Percentiles rank a stretch among this genome's conserved stretches.
Evolutionary conservation across 2,113 vertebrate genomes (phyloP).

Genomic region (Oceanites oceanicus): DNA sequence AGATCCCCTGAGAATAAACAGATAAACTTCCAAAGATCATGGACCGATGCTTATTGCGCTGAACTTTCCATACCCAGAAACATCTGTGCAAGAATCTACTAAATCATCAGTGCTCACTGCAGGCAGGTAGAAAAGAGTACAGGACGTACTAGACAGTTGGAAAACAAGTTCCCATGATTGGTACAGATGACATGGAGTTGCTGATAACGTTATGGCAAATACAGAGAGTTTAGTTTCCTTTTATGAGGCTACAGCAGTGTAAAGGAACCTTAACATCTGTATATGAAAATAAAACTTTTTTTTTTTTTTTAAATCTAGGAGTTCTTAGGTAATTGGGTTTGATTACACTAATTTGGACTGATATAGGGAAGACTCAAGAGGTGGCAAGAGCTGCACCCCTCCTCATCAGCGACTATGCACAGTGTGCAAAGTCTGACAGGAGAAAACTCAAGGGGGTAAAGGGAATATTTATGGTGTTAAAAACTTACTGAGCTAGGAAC

Average conservation of each 20-base stretch:
- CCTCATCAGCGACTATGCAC: neutral
- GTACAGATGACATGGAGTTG: neutral
- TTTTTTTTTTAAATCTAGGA: neutral
- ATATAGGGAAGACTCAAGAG: neutral
- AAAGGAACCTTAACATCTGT: neutral
- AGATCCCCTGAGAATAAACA: neutral
- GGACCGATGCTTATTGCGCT: neutral
- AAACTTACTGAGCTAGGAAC: neutral
- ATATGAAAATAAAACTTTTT: neutral
- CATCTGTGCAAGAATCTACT: neutral
- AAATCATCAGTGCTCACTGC: neutral
- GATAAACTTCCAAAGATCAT: neutral
- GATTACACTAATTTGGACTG: neutral
- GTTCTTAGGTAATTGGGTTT: neutral
- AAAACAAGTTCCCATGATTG: neutral
- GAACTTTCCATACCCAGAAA: neutral
- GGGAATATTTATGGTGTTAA: neutral
- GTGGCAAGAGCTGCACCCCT: neutral
- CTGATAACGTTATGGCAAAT: neutral
- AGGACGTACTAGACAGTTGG: fast-evolving
- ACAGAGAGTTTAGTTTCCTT: neutral
- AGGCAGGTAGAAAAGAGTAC: neutral
- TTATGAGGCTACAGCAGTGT: neutral
- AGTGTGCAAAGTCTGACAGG: neutral
- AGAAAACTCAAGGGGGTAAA: neutral